These are phyloP conservation scores for Bombus confusus DNA, from an alignment of 1,140 invertebrate species.

Conservation along the genomic window DNA sequence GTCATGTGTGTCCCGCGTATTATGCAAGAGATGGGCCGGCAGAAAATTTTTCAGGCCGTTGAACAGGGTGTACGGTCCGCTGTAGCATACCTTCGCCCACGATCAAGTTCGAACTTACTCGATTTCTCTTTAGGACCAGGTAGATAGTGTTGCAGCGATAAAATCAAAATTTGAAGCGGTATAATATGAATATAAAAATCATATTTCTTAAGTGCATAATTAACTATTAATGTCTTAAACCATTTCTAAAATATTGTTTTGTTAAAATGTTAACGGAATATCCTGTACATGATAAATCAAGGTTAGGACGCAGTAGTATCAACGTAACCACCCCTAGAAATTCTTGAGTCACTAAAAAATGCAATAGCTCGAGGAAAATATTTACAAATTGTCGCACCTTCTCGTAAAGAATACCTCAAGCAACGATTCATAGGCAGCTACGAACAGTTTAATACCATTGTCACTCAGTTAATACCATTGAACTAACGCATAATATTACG, in stretches of 20 bases:
- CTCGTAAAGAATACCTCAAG: background rate
- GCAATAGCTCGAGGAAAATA: slow-evolving; percentile 4
- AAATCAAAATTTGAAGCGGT: background rate
- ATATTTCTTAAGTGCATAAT: background rate
- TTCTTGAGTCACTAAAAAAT: slow-evolving; percentile 7
- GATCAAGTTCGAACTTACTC: background rate
- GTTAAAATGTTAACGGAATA: background rate
- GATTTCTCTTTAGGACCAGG: background rate
- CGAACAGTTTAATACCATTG: background rate
- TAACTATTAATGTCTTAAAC: background rate
- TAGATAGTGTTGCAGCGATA: background rate
- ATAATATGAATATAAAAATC: background rate
- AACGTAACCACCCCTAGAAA: background rate
- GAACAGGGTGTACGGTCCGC: background rate
- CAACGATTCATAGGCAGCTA: background rate
- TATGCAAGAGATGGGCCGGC: slow-evolving; percentile 1
- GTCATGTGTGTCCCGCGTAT: slow-evolving; percentile 22
- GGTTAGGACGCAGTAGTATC: background rate
- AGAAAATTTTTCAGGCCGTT: background rate
- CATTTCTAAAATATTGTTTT: background rate
- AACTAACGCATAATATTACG: background rate
- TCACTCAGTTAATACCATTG: too few species aligned
- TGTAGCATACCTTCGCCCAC: slow-evolving; percentile 1
- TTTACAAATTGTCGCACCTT: slow-evolving; percentile 16
- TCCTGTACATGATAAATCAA: background rate